A percentile compares a stretch with the other conserved stretches of the same genome.
phyloP scores from a whole-genome alignment of 1,140 invertebrate genomes.

The Pogonomyrmex barbatus region DNA sequence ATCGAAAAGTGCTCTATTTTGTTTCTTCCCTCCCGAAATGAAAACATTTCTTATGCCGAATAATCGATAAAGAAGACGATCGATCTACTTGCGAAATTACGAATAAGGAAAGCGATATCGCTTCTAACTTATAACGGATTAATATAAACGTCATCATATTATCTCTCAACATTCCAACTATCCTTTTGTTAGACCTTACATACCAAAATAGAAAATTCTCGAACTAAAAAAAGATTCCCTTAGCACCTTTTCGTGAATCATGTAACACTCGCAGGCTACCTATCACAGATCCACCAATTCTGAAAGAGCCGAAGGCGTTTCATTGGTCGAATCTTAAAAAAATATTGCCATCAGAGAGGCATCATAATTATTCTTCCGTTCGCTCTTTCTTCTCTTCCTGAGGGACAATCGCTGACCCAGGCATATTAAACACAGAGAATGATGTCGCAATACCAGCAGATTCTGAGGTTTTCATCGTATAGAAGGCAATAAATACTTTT shows the following conservation, averaged over 20 bases:
- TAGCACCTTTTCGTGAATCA: slow-evolving; percentile 77
- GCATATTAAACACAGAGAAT: background rate
- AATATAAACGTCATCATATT: slow-evolving; percentile 37
- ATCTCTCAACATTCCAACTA: slow-evolving; percentile 39
- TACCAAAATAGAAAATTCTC: slow-evolving; percentile 75
- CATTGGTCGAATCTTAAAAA: slow-evolving; percentile 77
- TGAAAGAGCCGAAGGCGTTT: slow-evolving; percentile 70
- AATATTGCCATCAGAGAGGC: slow-evolving; percentile 69
- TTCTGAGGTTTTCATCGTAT: slow-evolving; percentile 49
- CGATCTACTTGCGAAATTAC: slow-evolving; percentile 39
- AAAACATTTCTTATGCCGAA: slow-evolving; percentile 21
- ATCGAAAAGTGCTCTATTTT: slow-evolving; percentile 39
- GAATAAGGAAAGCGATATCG: slow-evolving; percentile 22
- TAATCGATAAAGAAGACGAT: slow-evolving; percentile 12
- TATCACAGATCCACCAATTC: slow-evolving; percentile 79
- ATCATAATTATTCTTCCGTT: slow-evolving; percentile 43
- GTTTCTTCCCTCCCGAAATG: slow-evolving; percentile 18
- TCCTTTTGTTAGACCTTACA: slow-evolving; percentile 54
- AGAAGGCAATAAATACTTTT: slow-evolving; percentile 56
- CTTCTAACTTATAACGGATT: slow-evolving; percentile 42
- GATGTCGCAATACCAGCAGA: slow-evolving; percentile 49
- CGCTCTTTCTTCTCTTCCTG: slow-evolving; percentile 50
- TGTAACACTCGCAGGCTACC: slow-evolving; percentile 74
- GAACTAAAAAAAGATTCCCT: slow-evolving; percentile 66
- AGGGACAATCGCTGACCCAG: slow-evolving; percentile 35